Conservation (phyloP, 2,797 vertebrate genomes). For the Zenarchopterus dispar region DNA sequence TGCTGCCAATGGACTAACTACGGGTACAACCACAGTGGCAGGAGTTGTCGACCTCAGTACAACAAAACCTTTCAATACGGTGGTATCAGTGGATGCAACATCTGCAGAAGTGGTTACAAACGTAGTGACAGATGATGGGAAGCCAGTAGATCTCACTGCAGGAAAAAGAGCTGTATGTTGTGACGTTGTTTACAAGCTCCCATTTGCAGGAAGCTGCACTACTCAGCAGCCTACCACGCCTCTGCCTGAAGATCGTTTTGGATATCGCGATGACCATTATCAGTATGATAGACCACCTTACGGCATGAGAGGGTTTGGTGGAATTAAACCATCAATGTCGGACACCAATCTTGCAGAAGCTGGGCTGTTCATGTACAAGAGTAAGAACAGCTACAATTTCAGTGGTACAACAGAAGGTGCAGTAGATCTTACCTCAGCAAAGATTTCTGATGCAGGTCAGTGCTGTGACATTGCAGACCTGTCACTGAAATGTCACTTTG, state of each 20-base stretch:
- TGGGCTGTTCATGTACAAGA: conserved; percentile 95
- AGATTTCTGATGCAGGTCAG: conserved; percentile 96
- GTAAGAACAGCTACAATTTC: conserved; percentile 98
- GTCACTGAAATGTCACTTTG: conserved; percentile 90
- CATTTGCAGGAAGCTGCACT: conserved; percentile 93
- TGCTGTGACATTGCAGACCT: conserved; percentile 90
- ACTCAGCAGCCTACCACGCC: conserved; percentile 89
- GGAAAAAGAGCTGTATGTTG: conserved; percentile 94
- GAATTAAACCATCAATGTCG: conserved; percentile 98
- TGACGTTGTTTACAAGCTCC: conserved; percentile 95
- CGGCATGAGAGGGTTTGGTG: conserved; percentile 89
- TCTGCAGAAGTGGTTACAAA: conserved; percentile 87
- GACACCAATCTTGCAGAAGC: conserved; percentile 97
- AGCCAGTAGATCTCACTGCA: conserved; percentile 95
- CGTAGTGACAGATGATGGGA: conserved; percentile 91
- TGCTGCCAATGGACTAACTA: conserved; percentile 87
- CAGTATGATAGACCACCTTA: conserved; percentile 91
- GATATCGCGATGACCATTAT: conserved; percentile 97
- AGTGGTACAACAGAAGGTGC: conserved; percentile 91
- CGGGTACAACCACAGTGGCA: conserved; percentile 76
- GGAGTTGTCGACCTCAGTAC: conserved; percentile 95
- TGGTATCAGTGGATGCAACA: conserved; percentile 88
- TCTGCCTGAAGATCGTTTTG: conserved; percentile 96
- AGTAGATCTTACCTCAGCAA: conserved; percentile 98
- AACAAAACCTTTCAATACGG: conserved; percentile 89